Evolutionary conservation across 2,888 invertebrate species (phyloP), one percentile per base, ranked within the genome.

Genomic region (Globia sparganii): DNA sequence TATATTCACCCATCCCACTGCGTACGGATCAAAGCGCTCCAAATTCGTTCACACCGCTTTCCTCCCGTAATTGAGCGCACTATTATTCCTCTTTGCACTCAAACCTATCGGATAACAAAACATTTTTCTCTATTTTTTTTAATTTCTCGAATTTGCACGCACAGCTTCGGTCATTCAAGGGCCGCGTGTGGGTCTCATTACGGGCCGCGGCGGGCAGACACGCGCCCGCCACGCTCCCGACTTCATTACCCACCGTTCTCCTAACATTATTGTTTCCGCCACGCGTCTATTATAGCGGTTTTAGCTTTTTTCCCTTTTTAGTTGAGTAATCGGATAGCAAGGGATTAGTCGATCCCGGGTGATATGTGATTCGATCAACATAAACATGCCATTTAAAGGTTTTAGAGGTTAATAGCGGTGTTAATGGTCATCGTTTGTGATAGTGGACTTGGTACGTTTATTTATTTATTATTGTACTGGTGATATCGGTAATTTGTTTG

Each of bases 211-310:
- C 89, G 88, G 75, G 80, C 85, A 78, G 86, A 81, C 89, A 89
- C 90, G 88, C 90, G 90, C 88, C 77, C 88, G 93, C 77, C 95
- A 95, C 95, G 94, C 93, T 95, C 81, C 92, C 72, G 83, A 89
- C 92, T 93, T 95, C 95, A 95, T 95, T 95, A 95, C 92, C 91
- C 90, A 91, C 91, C 92, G 92, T 93, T 93, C 92, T 90, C 75
- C 93, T 89, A 91, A 92, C 94, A 93, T 95, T 95, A 96, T 95
- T 96, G 95, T 95, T 95, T 94, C 92, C 91, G 95, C 91, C 96
- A 96, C 96, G 96, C 93, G 95, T 83, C 95, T 89, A 94, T 95
- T 94, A 91, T 92, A 85, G 83, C 77, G 85, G 87, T 84, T 87
- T 87, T 84, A 89, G 91, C 90, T 90, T 92, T 92, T 91, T 89